Evolutionary conservation across 2,888 invertebrate species (phyloP).

Genomic region (Lissocephala sabroskyi): DNA sequence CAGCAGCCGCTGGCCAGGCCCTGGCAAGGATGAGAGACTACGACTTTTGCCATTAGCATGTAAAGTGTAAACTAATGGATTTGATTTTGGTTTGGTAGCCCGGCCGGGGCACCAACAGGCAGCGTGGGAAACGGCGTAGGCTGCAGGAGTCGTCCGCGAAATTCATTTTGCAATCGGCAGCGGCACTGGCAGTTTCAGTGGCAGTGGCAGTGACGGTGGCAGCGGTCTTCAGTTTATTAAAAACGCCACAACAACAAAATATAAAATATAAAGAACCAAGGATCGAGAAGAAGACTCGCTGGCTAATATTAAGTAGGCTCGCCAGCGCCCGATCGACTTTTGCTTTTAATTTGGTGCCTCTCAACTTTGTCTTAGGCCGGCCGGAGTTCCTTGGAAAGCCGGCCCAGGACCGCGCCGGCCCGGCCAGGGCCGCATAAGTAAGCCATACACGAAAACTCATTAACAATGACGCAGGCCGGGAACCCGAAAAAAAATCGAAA

Average conservation of each 20-base stretch:
- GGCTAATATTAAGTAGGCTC: conserved; percentile 22
- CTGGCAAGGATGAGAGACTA: conserved; percentile 24
- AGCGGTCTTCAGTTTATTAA: conserved; percentile 49
- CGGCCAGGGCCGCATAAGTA: conserved; percentile 34
- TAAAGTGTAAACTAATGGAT: conserved; percentile 69
- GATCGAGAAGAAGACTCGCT: background rate
- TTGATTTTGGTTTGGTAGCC: conserved; percentile 46
- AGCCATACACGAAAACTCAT: conserved; percentile 64
- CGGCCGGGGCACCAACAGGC: conserved; percentile 20
- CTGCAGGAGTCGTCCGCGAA: background rate
- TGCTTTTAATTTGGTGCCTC: conserved; percentile 14
- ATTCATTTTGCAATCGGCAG: conserved; percentile 8
- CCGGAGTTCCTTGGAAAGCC: conserved; percentile 58
- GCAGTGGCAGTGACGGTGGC: conserved; percentile 3
- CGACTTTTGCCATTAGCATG: conserved; percentile 59
- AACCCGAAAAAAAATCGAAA: conserved; percentile 22
- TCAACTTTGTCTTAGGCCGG: conserved; percentile 45
- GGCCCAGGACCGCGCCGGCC: conserved; percentile 20
- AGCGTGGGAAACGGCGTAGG: conserved; percentile 53
- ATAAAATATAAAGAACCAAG: conserved; percentile 4
- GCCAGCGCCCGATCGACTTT: conserved; percentile 5
- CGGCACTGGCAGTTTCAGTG: too few relatives aligned
- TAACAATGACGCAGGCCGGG: conserved; percentile 52
- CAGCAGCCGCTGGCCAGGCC: background rate
- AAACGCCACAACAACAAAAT: conserved; percentile 22